phyloP scores from a whole-genome alignment of 2,888 invertebrate species.

The Nemotelus nigrinus region DNA sequence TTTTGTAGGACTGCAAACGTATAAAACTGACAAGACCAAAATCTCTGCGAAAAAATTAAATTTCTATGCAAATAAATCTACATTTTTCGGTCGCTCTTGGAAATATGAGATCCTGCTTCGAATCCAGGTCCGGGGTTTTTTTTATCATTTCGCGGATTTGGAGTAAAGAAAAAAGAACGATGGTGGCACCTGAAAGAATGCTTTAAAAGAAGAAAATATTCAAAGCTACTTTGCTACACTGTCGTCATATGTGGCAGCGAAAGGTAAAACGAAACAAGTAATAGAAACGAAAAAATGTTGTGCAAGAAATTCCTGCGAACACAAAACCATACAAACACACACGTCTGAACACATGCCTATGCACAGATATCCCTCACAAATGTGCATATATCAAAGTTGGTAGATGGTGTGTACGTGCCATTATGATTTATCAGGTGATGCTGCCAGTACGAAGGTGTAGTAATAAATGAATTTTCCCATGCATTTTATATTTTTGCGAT shows the following conservation, averaged over 20 bases:
- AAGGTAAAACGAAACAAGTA: background rate
- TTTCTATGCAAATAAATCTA: background rate
- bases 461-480: conserved; percentile 18
- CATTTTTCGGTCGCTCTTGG: too few relatives aligned
- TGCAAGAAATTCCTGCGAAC: background rate
- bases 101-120: too few relatives aligned
- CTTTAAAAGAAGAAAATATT: background rate
- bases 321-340: background rate
- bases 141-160: too few relatives aligned
- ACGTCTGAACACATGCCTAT: too few relatives aligned
- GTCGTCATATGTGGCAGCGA: background rate
- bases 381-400: too few relatives aligned
- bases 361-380: too few relatives aligned
- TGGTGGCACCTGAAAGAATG: too few relatives aligned
- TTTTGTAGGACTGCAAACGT: too few relatives aligned
- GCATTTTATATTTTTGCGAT: background rate
- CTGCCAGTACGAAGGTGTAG: background rate
- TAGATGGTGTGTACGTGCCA: background rate
- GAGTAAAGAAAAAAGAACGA: too few relatives aligned
- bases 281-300: background rate
- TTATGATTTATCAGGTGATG: conserved; percentile 29
- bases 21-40: too few relatives aligned
- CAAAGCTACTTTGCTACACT: conserved; percentile 14
- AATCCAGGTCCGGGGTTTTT: too few relatives aligned
- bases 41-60: too few relatives aligned